Conservation (phyloP, 2,888 invertebrate genomes). For the Hemicrepidius hirtus region DNA sequence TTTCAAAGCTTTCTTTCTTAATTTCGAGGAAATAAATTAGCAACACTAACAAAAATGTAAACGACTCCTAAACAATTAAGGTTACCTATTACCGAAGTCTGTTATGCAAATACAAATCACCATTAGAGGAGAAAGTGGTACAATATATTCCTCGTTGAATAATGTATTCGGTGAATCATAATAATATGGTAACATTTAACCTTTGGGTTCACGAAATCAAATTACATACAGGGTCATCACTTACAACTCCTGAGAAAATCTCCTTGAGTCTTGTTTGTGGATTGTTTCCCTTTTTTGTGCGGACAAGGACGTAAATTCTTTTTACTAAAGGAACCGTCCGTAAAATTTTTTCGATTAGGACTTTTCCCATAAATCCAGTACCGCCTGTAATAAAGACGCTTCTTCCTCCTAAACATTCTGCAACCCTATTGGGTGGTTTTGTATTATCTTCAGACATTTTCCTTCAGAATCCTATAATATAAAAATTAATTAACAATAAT, state of each 20-base stretch:
- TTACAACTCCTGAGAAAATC: constrained; percentile 81
- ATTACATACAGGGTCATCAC: too few species aligned
- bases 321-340: constrained; percentile 85
- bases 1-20: too few species aligned
- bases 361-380: constrained; percentile 97
- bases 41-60: too few species aligned
- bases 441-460: background rate
- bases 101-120: too few species aligned
- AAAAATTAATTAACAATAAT: too few species aligned
- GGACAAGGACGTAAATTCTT: constrained; percentile 87
- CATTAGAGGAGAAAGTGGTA: background rate
- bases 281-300: constrained; percentile 89
- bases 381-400: constrained; percentile 90
- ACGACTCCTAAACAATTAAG: too few species aligned
- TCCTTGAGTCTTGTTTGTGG: constrained; percentile 86
- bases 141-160: too few species aligned
- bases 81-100: too few species aligned
- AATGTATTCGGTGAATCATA: too few species aligned
- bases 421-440: constrained; percentile 75
- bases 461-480: background rate
- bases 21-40: too few species aligned
- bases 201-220: too few species aligned
- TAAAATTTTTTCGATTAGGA: constrained; percentile 92
- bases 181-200: too few species aligned
- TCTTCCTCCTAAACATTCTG: constrained; percentile 71